Percentiles rank a stretch among this genome's conserved stretches.
Conservation (phyloP, 2,797 vertebrate species). For the Apodemus agrarius region DNA sequence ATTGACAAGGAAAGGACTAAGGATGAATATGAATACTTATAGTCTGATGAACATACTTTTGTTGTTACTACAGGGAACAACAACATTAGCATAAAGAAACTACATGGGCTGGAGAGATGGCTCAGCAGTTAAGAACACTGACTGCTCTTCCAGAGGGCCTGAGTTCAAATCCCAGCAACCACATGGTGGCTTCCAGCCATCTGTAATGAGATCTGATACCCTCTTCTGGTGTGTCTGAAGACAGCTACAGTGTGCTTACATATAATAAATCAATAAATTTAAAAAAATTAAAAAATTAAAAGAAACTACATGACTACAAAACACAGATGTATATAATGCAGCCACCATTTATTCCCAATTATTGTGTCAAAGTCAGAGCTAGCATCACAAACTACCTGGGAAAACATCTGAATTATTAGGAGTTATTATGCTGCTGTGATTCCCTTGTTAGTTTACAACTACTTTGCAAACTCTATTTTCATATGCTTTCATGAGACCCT, state of each 20-base stretch:
- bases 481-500: neutral
- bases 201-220: too few relatives aligned
- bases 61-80: conserved; percentile 1
- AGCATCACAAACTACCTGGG: neutral
- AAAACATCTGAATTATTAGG: neutral
- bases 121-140: too few relatives aligned
- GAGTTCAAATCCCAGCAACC: too few relatives aligned
- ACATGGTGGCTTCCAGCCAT: too few relatives aligned
- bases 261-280: too few relatives aligned
- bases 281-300: too few relatives aligned
- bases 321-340: neutral
- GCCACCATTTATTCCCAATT: neutral
- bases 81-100: conserved; percentile 35
- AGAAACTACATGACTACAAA: neutral
- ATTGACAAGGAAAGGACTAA: conserved; percentile 21
- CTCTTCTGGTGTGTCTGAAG: too few relatives aligned
- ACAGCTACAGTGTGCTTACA: too few relatives aligned
- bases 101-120: too few relatives aligned
- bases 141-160: too few relatives aligned
- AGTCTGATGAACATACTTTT: conserved; percentile 30
- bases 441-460: conserved; percentile 33
- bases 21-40: neutral
- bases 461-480: neutral
- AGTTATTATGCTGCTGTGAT: conserved; percentile 36
- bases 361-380: neutral